Percentiles rank a stretch among this genome's conserved stretches.
These are phyloP conservation scores for Ennomos fuscantarius DNA, from an alignment of 2,888 invertebrate species.

Conservation along the genomic window DNA sequence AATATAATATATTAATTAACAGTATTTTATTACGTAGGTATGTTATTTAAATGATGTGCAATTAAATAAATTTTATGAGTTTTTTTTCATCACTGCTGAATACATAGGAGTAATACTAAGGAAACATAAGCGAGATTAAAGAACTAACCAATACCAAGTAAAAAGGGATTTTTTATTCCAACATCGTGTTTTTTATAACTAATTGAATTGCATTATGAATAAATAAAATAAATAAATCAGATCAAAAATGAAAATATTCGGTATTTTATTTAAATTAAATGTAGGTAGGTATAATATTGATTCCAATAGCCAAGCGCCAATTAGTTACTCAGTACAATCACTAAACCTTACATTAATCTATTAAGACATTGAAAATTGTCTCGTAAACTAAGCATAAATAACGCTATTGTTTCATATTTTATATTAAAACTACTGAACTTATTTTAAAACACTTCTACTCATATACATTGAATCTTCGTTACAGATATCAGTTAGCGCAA, in stretches of 20 bases:
- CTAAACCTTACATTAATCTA: slow-evolving; percentile 75
- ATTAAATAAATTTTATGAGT: neutral
- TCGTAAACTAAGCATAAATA: slow-evolving; percentile 83
- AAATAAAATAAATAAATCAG: no score
- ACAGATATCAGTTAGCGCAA: slow-evolving; percentile 71
- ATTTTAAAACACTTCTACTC: slow-evolving; percentile 66
- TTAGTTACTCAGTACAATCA: slow-evolving; percentile 64
- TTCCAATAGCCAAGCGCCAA: slow-evolving; percentile 77
- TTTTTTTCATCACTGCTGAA: neutral
- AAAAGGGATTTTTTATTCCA: no score
- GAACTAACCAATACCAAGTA: no score
- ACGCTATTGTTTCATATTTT: slow-evolving; percentile 78
- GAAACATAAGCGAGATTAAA: slow-evolving; percentile 5
- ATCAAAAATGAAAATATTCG: no score
- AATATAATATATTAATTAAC: neutral
- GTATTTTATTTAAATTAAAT: no score
- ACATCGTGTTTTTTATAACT: no score
- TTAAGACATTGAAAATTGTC: slow-evolving; percentile 75
- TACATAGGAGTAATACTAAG: slow-evolving; percentile 7
- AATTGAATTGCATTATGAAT: no score
- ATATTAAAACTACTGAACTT: slow-evolving; percentile 79
- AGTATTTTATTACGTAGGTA: neutral
- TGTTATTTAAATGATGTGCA: no score
- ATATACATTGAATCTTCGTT: slow-evolving; percentile 70
- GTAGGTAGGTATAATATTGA: neutral